Evolutionary conservation across 1,140 invertebrate species (phyloP).

Genomic region (Anthonomus grandis): DNA sequence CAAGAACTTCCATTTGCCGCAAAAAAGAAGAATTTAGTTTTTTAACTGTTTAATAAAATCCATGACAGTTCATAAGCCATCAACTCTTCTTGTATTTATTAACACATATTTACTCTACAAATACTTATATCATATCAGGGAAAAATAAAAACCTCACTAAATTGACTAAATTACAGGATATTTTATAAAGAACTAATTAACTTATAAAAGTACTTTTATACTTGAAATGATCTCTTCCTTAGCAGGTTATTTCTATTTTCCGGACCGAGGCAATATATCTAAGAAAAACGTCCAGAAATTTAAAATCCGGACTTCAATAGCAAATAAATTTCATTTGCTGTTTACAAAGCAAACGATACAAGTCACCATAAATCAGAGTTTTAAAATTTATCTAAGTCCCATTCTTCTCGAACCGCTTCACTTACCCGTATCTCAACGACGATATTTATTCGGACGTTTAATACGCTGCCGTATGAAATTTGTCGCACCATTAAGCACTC

Average conservation of each 20-base stretch:
- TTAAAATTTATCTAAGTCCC: slow-evolving; percentile 45
- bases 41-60: too few relatives aligned
- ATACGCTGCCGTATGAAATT: slow-evolving; percentile 47
- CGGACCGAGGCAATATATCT: neutral
- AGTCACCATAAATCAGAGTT: slow-evolving; percentile 39
- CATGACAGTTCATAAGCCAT: too few relatives aligned
- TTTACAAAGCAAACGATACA: slow-evolving; percentile 43
- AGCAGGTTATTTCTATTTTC: neutral
- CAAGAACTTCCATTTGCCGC: too few relatives aligned
- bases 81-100: too few relatives aligned
- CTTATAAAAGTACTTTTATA: too few relatives aligned
- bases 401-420: slow-evolving; percentile 45
- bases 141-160: too few relatives aligned
- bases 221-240: too few relatives aligned
- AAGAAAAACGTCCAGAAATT: slow-evolving; percentile 22
- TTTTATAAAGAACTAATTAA: too few relatives aligned
- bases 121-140: too few relatives aligned
- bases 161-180: too few relatives aligned
- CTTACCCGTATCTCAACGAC: slow-evolving; percentile 41
- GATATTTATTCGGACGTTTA: slow-evolving; percentile 45
- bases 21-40: too few relatives aligned
- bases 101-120: too few relatives aligned
- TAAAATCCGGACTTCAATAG: slow-evolving; percentile 19
- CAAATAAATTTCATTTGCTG: slow-evolving; percentile 42
- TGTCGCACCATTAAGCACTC: slow-evolving; percentile 46